These are phyloP conservation scores for Tenodera sinensis DNA, from an alignment of 2,888 invertebrate genomes.

Conservation along the genomic window DNA sequence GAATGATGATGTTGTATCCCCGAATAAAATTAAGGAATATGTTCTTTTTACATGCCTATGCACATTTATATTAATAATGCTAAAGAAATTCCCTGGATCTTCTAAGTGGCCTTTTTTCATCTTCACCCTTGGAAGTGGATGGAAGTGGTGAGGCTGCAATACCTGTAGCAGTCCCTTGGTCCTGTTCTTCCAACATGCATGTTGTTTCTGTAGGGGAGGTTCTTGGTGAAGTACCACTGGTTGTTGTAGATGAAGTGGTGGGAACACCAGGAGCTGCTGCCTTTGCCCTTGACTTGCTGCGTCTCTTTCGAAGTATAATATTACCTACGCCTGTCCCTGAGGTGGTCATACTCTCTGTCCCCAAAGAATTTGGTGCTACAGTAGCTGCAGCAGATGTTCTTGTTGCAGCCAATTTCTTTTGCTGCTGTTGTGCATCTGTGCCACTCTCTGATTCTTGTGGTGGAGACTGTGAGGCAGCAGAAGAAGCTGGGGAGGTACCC, in stretches of 20 bases:
- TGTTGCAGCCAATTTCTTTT: constrained; percentile 48
- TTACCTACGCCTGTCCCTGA: constrained; percentile 49
- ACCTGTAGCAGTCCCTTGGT: constrained; percentile 17
- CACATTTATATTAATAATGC: constrained; percentile 28
- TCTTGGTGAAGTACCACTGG: constrained; percentile 39
- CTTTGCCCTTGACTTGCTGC: constrained; percentile 58
- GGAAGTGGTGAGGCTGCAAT: constrained; percentile 37
- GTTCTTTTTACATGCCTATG: background rate
- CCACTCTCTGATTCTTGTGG: constrained; percentile 14
- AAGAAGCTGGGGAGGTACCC: background rate
- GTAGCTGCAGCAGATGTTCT: constrained; percentile 51
- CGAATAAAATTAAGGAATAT: background rate
- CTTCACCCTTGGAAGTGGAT: constrained; percentile 43
- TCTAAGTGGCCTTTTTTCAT: constrained; percentile 38
- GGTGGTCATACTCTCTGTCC: constrained; percentile 37
- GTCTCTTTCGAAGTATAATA: constrained; percentile 51
- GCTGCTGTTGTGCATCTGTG: constrained; percentile 31
- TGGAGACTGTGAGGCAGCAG: constrained; percentile 23
- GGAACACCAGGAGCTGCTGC: constrained; percentile 50
- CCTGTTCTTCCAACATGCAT: constrained; percentile 45
- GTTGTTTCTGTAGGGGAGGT: constrained; percentile 53
- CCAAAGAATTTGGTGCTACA: constrained; percentile 41
- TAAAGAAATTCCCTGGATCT: constrained; percentile 49
- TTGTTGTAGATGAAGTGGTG: constrained; percentile 39
- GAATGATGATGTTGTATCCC: background rate